Conservation (phyloP, 2,888 invertebrate genomes). For the Limnephilus rhombicus region DNA sequence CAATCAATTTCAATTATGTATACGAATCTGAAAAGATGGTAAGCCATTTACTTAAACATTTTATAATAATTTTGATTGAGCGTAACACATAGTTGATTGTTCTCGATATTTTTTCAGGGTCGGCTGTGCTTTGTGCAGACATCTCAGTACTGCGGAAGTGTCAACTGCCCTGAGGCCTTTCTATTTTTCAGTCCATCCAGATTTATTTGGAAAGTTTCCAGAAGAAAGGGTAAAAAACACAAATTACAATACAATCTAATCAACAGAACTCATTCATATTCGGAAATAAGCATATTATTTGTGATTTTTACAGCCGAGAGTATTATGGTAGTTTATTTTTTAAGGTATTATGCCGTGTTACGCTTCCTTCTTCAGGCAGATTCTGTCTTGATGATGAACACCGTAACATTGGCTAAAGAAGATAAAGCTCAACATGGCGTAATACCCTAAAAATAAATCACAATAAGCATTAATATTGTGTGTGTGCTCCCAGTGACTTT, state of each 20-base stretch:
- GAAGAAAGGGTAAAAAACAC: conserved; percentile 85
- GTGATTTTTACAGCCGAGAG: no score
- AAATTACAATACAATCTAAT: background rate
- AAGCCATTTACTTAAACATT: conserved; percentile 54
- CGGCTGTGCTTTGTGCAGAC: conserved; percentile 69
- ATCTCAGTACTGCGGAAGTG: conserved; percentile 88
- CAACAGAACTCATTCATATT: background rate
- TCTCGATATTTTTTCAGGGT: conserved; percentile 67
- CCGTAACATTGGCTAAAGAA: no score
- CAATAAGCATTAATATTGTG: background rate
- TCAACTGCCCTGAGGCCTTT: conserved; percentile 95
- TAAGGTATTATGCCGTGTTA: no score
- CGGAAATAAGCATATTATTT: background rate
- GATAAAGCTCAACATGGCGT: no score
- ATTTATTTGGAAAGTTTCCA: conserved; percentile 95
- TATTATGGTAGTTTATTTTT: no score
- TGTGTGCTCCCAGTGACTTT: conserved; percentile 66
- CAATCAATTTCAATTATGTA: conserved; percentile 71
- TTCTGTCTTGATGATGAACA: no score
- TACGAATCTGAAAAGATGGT: conserved; percentile 74
- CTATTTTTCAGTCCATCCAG: conserved; percentile 97
- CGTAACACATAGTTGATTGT: background rate
- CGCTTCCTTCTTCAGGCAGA: no score
- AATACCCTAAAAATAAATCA: no score
- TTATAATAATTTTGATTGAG: background rate